Evolutionary conservation across 2,888 invertebrate genomes (phyloP).

Genomic region (Cantharis nigra): DNA sequence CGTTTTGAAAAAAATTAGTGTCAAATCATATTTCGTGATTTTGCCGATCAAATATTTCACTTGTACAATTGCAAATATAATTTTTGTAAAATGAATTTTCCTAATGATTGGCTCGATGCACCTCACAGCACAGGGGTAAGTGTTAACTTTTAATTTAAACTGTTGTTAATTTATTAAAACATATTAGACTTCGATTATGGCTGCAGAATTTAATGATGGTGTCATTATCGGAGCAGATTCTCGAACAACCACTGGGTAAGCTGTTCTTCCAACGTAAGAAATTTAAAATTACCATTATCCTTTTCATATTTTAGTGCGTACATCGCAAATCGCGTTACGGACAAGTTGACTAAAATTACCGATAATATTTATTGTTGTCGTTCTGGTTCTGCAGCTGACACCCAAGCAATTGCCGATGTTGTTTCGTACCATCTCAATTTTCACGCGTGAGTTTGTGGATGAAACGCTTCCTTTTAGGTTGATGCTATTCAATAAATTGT

Average conservation of each 20-base stretch:
- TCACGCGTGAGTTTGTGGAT: conserved; percentile 67
- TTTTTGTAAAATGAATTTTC: conserved; percentile 18
- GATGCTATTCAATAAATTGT: conserved; percentile 10
- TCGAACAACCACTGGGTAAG: conserved; percentile 89
- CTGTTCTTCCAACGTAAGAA: conserved; percentile 11
- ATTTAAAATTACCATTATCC: not conserved
- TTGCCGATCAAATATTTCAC: no score
- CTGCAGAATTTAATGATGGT: conserved; percentile 92
- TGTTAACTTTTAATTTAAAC: conserved; percentile 37
- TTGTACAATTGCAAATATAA: not conserved
- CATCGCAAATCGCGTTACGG: conserved; percentile 93
- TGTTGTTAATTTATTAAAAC: conserved; percentile 28
- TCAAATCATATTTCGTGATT: no score
- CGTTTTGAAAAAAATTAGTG: no score
- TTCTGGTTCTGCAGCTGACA: conserved; percentile 97
- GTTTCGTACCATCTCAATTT: conserved; percentile 91
- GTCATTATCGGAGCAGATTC: conserved; percentile 99
- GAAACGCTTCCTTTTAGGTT: not conserved
- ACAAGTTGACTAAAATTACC: conserved; percentile 93
- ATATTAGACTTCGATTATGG: conserved; percentile 91
- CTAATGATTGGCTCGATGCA: conserved; percentile 69
- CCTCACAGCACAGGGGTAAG: conserved; percentile 82
- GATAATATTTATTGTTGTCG: conserved; percentile 97
- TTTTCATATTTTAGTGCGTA: conserved; percentile 66
- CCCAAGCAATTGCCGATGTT: conserved; percentile 96